Evolutionary conservation across 2,888 invertebrate genomes (phyloP).

Genomic region (Byasa hedistus): DNA sequence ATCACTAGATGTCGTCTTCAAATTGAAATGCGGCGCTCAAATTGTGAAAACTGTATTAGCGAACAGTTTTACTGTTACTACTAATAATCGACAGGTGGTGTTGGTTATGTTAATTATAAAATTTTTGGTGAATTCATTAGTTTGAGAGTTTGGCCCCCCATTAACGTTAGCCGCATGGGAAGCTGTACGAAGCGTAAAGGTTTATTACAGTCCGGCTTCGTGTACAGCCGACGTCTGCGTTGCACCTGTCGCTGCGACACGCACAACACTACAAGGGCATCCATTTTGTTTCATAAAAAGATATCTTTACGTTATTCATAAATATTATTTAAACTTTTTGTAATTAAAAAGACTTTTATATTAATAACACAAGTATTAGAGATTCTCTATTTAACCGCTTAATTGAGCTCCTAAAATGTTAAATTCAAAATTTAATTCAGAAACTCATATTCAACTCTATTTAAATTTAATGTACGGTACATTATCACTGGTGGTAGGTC

Average conservation of each 20-base stretch:
- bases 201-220: constrained; percentile 40
- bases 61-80: not conserved
- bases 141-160: constrained; percentile 6
- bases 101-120: constrained; percentile 12
- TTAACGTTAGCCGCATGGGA: constrained; percentile 40
- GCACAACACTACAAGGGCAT: constrained; percentile 33
- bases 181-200: constrained; percentile 40
- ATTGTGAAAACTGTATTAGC: too few relatives aligned
- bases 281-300: constrained; percentile 39
- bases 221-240: constrained; percentile 30
- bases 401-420: too few relatives aligned
- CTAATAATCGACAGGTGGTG: constrained; percentile 21
- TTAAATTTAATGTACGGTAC: too few relatives aligned
- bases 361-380: too few relatives aligned
- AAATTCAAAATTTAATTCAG: too few relatives aligned
- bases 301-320: not conserved
- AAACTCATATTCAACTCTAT: too few relatives aligned
- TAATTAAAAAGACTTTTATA: too few relatives aligned
- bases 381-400: too few relatives aligned
- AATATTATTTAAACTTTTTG: not conserved
- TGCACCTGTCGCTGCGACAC: constrained; percentile 60
- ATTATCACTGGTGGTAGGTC: too few relatives aligned
- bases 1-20: too few relatives aligned
- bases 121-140: not conserved
- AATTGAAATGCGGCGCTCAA: too few relatives aligned